Percentiles rank a stretch among this genome's conserved stretches.
phyloP scores from a whole-genome alignment of 2,888 invertebrate species.

The Clistopyga incitator region DNA sequence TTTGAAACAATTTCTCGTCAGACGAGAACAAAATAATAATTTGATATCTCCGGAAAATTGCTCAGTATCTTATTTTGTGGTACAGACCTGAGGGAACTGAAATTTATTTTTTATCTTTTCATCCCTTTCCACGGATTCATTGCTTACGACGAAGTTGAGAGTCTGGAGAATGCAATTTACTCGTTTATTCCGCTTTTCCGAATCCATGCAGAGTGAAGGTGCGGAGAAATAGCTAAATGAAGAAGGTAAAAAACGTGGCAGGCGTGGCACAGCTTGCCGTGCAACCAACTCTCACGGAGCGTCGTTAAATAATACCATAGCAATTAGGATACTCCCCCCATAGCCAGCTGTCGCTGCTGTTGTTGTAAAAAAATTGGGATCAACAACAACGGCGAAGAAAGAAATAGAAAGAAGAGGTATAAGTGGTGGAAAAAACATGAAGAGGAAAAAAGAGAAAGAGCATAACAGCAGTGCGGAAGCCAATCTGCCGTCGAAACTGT shows the following conservation, averaged over 20 bases:
- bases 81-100: no score
- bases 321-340: constrained; percentile 67
- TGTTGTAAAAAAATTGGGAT: neutral
- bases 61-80: neutral
- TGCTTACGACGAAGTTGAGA: neutral
- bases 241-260: neutral
- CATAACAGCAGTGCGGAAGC: constrained; percentile 15
- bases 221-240: constrained; percentile 7
- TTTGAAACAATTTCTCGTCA: no score
- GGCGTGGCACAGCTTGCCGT: constrained; percentile 16
- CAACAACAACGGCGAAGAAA: constrained; percentile 11
- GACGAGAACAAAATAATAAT: no score
- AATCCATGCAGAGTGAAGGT: constrained; percentile 2
- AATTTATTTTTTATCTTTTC: no score
- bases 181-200: constrained; percentile 24
- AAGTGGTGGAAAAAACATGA: neutral
- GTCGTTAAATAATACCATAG: constrained; percentile 70
- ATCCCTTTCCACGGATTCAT: neutral
- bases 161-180: constrained; percentile 22
- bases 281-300: neutral
- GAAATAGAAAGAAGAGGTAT: constrained; percentile 2
- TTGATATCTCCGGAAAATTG: no score
- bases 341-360: constrained; percentile 17
- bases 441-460: constrained; percentile 15
- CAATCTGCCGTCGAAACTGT: constrained; percentile 28